phyloP scores from a whole-genome alignment of 2,888 invertebrate species.

The Auanema freiburgensis region DNA sequence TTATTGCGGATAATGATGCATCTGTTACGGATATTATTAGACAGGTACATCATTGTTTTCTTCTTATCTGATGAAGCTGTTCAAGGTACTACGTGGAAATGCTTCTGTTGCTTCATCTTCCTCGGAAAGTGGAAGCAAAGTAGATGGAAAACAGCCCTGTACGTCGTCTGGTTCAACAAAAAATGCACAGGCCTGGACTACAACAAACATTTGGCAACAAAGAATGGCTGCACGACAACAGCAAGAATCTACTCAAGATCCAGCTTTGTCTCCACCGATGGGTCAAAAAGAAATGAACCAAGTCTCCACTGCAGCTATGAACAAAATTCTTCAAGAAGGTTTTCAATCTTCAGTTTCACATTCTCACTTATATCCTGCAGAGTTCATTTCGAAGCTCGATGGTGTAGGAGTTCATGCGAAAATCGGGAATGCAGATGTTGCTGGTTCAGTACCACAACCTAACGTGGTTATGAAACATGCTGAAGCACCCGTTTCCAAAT shows the following conservation, averaged over 20 bases:
- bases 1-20: conserved; percentile 90
- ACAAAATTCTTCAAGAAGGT: not conserved
- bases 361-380: no score
- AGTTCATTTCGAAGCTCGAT: no score
- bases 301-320: not conserved
- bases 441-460: not conserved
- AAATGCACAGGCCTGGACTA: conserved; percentile 78
- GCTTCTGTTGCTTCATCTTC: conserved; percentile 33
- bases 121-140: conserved; percentile 21
- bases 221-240: conserved; percentile 74
- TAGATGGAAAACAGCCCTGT: not conserved
- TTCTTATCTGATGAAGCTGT: not conserved
- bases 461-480: not conserved
- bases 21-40: conserved; percentile 55
- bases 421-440: conserved; percentile 1
- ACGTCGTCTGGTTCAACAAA: not conserved
- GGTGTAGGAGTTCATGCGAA: not conserved
- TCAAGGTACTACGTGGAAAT: conserved; percentile 29
- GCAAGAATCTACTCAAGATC: conserved; percentile 9
- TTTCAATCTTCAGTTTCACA: not conserved
- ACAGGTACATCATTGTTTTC: conserved; percentile 27
- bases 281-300: not conserved
- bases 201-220: conserved; percentile 74
- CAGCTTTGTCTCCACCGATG: conserved; percentile 10
- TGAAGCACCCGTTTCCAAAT: conserved; percentile 7